phyloP scores from a whole-genome alignment of 2,888 invertebrate species.

The Uloborus plumipes region DNA sequence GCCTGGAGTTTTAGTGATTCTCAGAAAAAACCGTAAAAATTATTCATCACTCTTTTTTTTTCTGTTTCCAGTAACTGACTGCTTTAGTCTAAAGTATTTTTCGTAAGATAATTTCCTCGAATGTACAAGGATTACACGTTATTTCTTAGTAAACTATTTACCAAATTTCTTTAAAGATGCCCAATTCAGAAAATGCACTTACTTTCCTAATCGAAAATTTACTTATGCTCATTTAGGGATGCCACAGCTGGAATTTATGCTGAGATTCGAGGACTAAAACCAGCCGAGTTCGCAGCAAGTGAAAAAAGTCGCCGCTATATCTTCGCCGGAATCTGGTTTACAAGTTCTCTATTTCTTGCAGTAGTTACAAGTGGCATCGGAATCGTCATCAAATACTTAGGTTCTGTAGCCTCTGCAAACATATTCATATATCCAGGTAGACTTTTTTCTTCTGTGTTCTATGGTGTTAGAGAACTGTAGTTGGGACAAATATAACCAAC shows the following conservation, averaged over 20 bases:
- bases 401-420: constrained; percentile 77
- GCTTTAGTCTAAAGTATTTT: too few species aligned
- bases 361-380: constrained; percentile 74
- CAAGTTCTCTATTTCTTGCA: constrained; percentile 53
- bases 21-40: too few species aligned
- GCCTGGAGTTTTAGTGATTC: too few species aligned
- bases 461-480: too few species aligned
- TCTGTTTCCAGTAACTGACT: too few species aligned
- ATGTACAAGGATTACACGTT: too few species aligned
- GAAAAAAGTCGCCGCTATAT: constrained; percentile 34
- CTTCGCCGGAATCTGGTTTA: constrained; percentile 56
- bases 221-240: constrained; percentile 25
- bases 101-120: too few species aligned
- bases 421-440: constrained; percentile 75
- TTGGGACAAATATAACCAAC: too few species aligned
- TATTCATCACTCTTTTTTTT: too few species aligned
- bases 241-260: constrained; percentile 51
- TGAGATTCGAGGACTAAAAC: constrained; percentile 39
- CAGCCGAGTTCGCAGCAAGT: constrained; percentile 17
- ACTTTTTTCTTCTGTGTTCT: background rate
- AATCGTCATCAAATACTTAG: constrained; percentile 76
- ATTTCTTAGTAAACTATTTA: too few species aligned
- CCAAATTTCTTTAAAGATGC: too few species aligned
- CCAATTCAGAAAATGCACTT: too few species aligned
- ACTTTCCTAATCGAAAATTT: background rate